phyloP scores from a whole-genome alignment of 2,888 invertebrate genomes.

The Yponomeuta evonymella region DNA sequence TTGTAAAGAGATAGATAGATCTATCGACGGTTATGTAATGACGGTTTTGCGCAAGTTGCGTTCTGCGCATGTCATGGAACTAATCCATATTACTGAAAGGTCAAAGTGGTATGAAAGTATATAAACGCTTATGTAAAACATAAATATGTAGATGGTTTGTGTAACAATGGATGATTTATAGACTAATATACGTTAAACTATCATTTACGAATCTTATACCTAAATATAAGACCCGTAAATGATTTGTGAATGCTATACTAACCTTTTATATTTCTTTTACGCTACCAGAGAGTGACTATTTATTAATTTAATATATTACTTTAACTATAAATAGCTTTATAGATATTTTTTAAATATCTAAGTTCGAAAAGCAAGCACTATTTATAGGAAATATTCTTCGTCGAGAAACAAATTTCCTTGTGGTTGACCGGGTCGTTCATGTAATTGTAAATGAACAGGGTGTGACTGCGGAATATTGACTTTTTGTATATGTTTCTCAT shows the following conservation, averaged over 20 bases:
- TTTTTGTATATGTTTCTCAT: conserved; percentile 61
- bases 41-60: conserved; percentile 18
- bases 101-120: conserved; percentile 26
- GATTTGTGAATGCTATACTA: conserved; percentile 26
- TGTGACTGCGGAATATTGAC: conserved; percentile 36
- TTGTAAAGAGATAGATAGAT: background rate
- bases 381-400: conserved; percentile 68
- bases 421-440: conserved; percentile 52
- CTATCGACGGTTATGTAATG: conserved; percentile 15
- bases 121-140: conserved; percentile 16
- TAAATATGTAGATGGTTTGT: conserved; percentile 14
- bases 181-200: too few relatives aligned
- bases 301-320: conserved; percentile 19
- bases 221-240: conserved; percentile 16
- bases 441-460: conserved; percentile 36
- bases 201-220: too few relatives aligned
- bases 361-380: conserved; percentile 39
- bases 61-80: conserved; percentile 33
- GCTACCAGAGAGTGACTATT: conserved; percentile 17
- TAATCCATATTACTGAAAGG: conserved; percentile 32
- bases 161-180: background rate
- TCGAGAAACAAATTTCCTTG: conserved; percentile 62
- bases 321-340: conserved; percentile 14
- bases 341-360: conserved; percentile 20
- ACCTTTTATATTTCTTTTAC: conserved; percentile 28